phyloP scores from a whole-genome alignment of 1,140 invertebrate species.

The Cydia pomonella region DNA sequence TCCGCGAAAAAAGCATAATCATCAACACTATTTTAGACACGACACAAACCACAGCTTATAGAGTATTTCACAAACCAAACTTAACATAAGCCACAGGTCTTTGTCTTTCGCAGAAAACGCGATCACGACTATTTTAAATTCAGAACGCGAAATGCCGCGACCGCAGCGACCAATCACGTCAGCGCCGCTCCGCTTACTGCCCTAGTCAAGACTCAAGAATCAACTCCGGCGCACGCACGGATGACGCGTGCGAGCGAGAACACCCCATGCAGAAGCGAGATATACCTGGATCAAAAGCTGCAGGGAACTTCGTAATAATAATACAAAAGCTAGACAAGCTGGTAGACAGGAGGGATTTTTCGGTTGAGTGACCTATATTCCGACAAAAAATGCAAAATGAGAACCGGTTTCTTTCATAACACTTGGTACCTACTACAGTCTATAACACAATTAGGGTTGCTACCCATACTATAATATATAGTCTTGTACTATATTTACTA shows the following conservation, averaged over 20 bases:
- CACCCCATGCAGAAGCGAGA: constrained; percentile 48
- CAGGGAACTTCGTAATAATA: constrained; percentile 58
- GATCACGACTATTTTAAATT: constrained; percentile 67
- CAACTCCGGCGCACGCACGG: constrained; percentile 67
- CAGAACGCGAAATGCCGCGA: constrained; percentile 50
- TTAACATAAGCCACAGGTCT: constrained; percentile 51
- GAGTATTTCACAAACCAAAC: constrained; percentile 48
- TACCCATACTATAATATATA: no score
- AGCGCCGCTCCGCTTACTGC: constrained; percentile 72
- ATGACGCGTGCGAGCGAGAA: constrained; percentile 57
- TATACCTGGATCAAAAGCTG: constrained; percentile 65
- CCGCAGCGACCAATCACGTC: constrained; percentile 62
- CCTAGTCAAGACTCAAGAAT: constrained; percentile 52
- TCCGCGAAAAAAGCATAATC: constrained; percentile 52
- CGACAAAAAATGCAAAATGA: constrained; percentile 16
- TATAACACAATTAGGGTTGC: no score
- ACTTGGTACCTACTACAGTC: neutral
- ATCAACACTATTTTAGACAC: constrained; percentile 48
- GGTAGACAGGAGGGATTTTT: constrained; percentile 39
- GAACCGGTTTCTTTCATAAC: constrained; percentile 11
- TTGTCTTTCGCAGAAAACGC: constrained; percentile 52
- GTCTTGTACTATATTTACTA: no score
- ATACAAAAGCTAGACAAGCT: constrained; percentile 55
- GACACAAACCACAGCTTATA: constrained; percentile 44
- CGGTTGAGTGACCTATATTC: constrained; percentile 12